Evolutionary conservation across 1,140 invertebrate species (phyloP), one percentile per base, ranked within the genome.

Genomic region (Leptopilina clavipes): DNA sequence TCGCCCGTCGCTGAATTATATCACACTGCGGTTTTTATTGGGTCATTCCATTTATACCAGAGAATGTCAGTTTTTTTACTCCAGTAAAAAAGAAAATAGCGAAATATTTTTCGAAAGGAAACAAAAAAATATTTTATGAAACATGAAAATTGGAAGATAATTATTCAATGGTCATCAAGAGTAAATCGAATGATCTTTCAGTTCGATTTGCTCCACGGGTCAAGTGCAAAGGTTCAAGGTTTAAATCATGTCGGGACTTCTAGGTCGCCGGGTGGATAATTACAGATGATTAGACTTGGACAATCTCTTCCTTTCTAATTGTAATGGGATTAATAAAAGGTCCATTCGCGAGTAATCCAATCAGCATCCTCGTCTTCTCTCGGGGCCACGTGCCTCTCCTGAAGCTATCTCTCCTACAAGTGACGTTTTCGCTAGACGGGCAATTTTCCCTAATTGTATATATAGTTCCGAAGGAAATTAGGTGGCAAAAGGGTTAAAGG

Each of bases 241-340:
- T 65, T 14, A 22, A 65, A 65, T 65, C 56, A 25, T 11, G 56
- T 12, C 56, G 45, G 3, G n/a, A n/a, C 45, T 48, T 48, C 45
- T 48, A 48, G 45, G 45, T 48, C 45, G 22, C 56, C 56, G 56
- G 56, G 11, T 25, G 22, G 56, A 22, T 25, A 65, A 65, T 65
- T 65, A 65, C 11, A 25, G 56, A 10, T 65, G 56, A 65, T 65
- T 65, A 65, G 11, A 14, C 56, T 25, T 1, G 56, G 18, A 1
- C 56, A 65, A 12, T 65, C 56, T 65, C 56, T 14, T 31, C 56
- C 19, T 14, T 65, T 65, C 56, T 65, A 65, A 65, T 65, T 22
- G 56, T 65, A 65, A 65, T 22, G 56, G 56, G 56, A 65, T 65
- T 65, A 65, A 65, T 65, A 31, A 65, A 65, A 65, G 56, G 56